These are phyloP conservation scores for Spermophilus dauricus DNA, from an alignment of 2,113 vertebrate species.

Conservation along the genomic window DNA sequence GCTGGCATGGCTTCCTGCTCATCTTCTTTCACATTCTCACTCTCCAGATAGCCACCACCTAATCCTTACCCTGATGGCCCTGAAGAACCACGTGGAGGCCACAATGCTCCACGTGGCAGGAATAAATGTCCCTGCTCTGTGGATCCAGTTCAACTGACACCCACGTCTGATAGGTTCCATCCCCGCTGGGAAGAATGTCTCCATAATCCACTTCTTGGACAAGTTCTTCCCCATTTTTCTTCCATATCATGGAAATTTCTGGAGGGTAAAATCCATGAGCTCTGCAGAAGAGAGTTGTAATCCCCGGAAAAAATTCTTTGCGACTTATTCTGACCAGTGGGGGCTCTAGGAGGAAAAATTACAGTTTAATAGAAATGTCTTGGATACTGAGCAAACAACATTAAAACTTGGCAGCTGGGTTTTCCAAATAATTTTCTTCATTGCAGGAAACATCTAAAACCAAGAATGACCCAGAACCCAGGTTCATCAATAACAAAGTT, in stretches of 20 bases:
- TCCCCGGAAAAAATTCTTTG: constrained; percentile 67
- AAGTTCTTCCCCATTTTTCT: constrained; percentile 73
- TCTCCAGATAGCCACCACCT: neutral
- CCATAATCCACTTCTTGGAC: constrained; percentile 65
- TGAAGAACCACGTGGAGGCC: constrained; percentile 52
- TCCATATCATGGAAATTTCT: constrained; percentile 83
- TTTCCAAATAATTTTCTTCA: constrained; percentile 16
- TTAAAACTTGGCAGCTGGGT: neutral
- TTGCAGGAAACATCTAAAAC: constrained; percentile 19
- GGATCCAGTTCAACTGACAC: constrained; percentile 68
- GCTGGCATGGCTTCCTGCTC: neutral
- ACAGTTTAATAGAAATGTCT: neutral
- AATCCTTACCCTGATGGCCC: constrained; percentile 79
- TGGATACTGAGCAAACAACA: neutral
- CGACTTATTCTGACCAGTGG: constrained; percentile 21
- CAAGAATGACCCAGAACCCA: neutral
- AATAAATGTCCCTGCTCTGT: constrained; percentile 58
- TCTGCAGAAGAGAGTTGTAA: constrained; percentile 67
- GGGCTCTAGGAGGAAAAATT: constrained; percentile 59
- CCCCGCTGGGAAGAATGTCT: constrained; percentile 69
- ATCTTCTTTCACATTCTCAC: neutral
- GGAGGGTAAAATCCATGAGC: constrained; percentile 79
- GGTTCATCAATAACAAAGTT: neutral
- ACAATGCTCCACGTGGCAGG: constrained; percentile 83
- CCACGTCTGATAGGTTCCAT: constrained; percentile 85